Evolutionary conservation across 2,113 vertebrate species (phyloP), one percentile per base, ranked within the genome.

Genomic region (Guaruba guarouba): DNA sequence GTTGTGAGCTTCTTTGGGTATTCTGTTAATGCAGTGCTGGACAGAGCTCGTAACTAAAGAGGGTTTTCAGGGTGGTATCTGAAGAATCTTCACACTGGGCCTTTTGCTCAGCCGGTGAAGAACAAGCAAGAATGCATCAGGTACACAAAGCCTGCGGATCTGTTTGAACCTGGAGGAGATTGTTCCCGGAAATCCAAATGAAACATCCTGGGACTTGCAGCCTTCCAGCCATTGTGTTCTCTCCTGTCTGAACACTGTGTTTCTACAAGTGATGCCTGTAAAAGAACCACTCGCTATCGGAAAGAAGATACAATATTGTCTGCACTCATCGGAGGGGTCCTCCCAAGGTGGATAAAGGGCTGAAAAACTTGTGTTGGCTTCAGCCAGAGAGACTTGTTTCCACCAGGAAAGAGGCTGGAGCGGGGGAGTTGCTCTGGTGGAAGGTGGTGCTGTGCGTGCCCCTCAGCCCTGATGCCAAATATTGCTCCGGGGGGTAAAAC

Each of bases 81-180:
- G 2, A 31, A 17, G 37, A 66, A 66, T 3, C 44, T 71, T 1
- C 0, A n/a, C n/a, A 3, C 6, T 1, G 6, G 27, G 16, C 5
- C 5, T 68, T 66, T 23, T 57, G 35, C 19, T 3, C 20, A 74
- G 61, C 17, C 13, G 6, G 1, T 1, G 13, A 35, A 41, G 17
- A 59, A 14, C 17, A 31, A 51, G 13, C 11, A 9, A n/a, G 20
- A 59, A n/a, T 8, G 6, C 25, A 16, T 23, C 23, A 4, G 33
- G 24, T 17, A 18, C 28, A 3, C 28, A 5, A 18, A 27, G 17
- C 19, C 25, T 11, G 33, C 19, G 48, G 41, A 7, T 55, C 35
- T 39, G 19, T 51, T 75, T 20, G n/a, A 51, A 44, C 48, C 54
- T 39, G 41, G 44, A 54, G 41, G 35, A 49, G 55, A 31, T 10